Conservation (phyloP, 2,113 vertebrate genomes). For the Otocyon megalotis region DNA sequence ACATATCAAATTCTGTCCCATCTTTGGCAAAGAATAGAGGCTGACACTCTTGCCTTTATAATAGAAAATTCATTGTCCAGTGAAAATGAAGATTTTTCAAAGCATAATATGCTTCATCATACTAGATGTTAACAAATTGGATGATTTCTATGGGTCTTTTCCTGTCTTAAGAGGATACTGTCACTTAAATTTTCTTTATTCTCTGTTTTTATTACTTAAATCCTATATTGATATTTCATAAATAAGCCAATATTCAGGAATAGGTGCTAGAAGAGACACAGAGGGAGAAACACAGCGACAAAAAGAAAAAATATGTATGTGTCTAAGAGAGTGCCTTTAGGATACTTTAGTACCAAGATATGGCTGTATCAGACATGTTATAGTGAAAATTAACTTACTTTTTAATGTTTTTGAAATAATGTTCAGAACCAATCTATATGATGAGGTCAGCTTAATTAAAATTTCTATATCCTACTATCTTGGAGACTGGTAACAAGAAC, state of each 20-base stretch:
- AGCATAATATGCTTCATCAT: constrained; percentile 47
- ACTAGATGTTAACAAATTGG: constrained; percentile 28
- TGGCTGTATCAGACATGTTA: background rate
- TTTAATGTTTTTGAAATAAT: background rate
- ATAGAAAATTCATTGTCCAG: constrained; percentile 61
- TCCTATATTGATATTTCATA: background rate
- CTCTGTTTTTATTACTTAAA: constrained; percentile 42
- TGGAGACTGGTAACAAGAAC: background rate
- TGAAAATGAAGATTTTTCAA: constrained; percentile 64
- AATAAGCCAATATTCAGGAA: background rate
- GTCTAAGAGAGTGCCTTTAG: background rate
- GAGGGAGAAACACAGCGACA: background rate
- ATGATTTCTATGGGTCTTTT: constrained; percentile 18
- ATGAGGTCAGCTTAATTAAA: background rate
- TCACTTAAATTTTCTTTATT: constrained; percentile 8
- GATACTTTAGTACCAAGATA: background rate
- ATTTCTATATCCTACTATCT: background rate
- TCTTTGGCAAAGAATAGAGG: constrained; percentile 54
- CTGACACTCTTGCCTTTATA: constrained; percentile 53
- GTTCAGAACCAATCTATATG: background rate
- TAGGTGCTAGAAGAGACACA: background rate
- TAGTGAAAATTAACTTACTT: constrained; percentile 32
- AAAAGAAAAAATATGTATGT: background rate
- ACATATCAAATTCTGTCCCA: constrained; percentile 58
- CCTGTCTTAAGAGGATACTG: background rate